Base-by-base conservation (phyloP, 2,113 vertebrate genomes). In the Platycercus adscitus region DNA sequence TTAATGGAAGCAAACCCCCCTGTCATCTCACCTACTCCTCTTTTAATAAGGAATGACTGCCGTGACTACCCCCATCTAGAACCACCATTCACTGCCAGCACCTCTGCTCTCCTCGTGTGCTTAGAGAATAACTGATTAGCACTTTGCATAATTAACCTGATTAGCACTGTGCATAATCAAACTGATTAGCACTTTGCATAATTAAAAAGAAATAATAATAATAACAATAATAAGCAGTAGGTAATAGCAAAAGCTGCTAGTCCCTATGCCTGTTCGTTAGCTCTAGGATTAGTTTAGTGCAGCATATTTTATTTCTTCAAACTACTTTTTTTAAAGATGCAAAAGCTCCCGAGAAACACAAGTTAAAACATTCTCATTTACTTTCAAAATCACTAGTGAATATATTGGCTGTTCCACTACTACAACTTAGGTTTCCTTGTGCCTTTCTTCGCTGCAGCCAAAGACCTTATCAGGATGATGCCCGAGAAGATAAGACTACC, bases 91-190 rank as follows among this genome's bases (percentile, higher is more conserved):
- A 98, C 97, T 78, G 97, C 97, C 98, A 98, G 97, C 97, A 98
- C 98, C 98, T 98, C 98, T 98, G 98, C 98, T 98, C 98, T 98
- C 98, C 98, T 98, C 75, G 13, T 97, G 98, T 98, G 98, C 98
- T 98, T 98, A 97, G 97, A 98, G 98, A 98, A 98, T 98, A 98
- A 98, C 98, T 98, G 98, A 98, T 98, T 98, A 98, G 98, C 98
- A 98, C 98, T 98, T 98, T 98, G 98, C 98, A 98, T 98, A 98
- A 98, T 98, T 98, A 98, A 98, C 98, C 98, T 98, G 98, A 98
- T 98, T 98, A 98, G 98, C 98, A 98, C 98, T 98, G 98, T 98
- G 98, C 98, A 98, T 98, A 98, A 98, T 98, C 98, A 98, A 98
- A 98, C 98, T 98, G 98, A 98, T 98, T 98, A 98, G 98, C 98